A percentile compares a stretch with the other conserved stretches of the same genome.
Evolutionary conservation across 2,888 invertebrate species (phyloP).

Genomic region (Orchesellides sinensis): DNA sequence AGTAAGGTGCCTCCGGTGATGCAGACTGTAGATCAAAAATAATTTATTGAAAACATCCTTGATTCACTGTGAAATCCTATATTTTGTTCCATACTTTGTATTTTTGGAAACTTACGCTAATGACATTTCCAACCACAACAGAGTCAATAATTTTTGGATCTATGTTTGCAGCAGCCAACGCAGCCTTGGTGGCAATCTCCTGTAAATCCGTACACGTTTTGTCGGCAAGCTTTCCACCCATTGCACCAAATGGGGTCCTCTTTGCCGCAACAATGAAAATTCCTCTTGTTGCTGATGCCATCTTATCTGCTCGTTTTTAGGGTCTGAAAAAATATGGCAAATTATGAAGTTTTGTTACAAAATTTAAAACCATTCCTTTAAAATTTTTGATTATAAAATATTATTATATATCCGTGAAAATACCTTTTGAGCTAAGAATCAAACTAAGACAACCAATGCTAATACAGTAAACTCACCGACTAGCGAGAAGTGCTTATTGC

Average conservation of each 20-base stretch:
- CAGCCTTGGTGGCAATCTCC: constrained; percentile 88
- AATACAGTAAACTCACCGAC: no score
- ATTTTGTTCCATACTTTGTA: neutral
- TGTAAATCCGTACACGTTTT: constrained; percentile 88
- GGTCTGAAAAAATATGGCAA: no score
- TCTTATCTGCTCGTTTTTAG: neutral
- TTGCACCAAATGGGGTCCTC: constrained; percentile 97
- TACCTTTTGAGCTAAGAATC: no score
- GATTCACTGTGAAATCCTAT: neutral
- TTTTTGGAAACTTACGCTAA: constrained; percentile 81
- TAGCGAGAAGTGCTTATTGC: no score
- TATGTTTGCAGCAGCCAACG: constrained; percentile 87
- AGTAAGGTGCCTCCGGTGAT: constrained; percentile 89
- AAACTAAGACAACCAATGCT: no score
- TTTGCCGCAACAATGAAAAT: constrained; percentile 96
- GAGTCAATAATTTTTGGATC: constrained; percentile 92
- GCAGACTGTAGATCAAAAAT: constrained; percentile 79
- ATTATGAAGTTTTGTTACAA: no score
- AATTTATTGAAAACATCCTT: neutral
- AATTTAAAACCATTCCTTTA: no score
- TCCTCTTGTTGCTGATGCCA: constrained; percentile 79
- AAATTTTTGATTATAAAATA: no score
- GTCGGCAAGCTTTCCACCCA: constrained; percentile 89
- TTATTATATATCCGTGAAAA: no score
- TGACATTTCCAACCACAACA: constrained; percentile 93